These are phyloP conservation scores for Tribolium madens DNA, from an alignment of 1,140 invertebrate genomes.

Conservation along the genomic window DNA sequence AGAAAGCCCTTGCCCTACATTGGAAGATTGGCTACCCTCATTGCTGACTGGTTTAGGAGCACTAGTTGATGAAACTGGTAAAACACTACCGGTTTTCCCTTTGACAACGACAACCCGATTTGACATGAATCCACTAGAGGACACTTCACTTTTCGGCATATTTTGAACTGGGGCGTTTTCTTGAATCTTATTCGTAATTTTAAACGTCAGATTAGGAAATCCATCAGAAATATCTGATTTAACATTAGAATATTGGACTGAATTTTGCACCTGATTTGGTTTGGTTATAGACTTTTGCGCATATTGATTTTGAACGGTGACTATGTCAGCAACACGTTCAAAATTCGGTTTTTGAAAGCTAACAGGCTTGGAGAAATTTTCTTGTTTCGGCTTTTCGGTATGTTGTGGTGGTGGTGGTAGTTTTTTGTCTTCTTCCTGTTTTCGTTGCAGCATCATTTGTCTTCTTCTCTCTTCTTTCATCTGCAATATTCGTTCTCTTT, in stretches of 20 bases:
- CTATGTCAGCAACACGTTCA: background rate
- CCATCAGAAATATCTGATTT: background rate
- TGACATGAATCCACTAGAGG: conserved; percentile 1
- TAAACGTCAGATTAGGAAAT: background rate
- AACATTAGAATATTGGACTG: background rate
- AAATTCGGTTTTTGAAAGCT: background rate
- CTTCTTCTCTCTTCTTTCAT: conserved; percentile 73
- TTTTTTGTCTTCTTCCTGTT: background rate
- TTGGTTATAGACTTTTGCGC: background rate
- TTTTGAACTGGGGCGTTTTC: background rate
- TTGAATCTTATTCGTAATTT: background rate
- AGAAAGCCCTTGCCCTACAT: conserved; percentile 7
- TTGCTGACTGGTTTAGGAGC: background rate
- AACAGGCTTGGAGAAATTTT: no score
- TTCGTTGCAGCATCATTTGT: conserved; percentile 14
- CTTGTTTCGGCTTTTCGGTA: background rate
- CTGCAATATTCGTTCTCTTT: conserved; percentile 71
- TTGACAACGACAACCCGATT: conserved; percentile 10
- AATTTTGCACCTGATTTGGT: background rate
- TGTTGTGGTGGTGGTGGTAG: background rate
- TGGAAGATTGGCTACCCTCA: background rate
- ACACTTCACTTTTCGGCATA: background rate
- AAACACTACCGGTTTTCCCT: background rate
- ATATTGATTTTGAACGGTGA: background rate
- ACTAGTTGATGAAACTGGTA: background rate